Evolutionary conservation across 1,140 invertebrate species (phyloP).

Genomic region (Maconellicoccus hirsutus): DNA sequence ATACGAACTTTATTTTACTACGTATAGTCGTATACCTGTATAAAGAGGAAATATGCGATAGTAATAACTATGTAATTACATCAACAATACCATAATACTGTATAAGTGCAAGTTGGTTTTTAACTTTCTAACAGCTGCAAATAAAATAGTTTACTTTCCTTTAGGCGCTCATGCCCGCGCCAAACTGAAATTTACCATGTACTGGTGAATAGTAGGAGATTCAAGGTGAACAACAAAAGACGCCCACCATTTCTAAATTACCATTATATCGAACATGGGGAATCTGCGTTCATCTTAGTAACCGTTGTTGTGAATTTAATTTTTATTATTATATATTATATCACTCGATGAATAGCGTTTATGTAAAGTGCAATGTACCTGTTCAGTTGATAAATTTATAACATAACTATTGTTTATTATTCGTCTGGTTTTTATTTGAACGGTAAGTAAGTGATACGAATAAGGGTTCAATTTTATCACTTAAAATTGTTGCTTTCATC

Average conservation of each 20-base stretch:
- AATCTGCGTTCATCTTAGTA: background rate
- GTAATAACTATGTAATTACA: background rate
- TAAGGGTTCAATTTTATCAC: no score
- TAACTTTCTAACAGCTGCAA: background rate
- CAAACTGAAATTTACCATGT: background rate
- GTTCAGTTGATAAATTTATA: background rate
- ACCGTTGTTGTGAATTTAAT: background rate
- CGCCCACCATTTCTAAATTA: constrained; percentile 15
- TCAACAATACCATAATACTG: background rate
- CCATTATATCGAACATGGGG: background rate
- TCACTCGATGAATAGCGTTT: background rate
- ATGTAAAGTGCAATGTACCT: background rate
- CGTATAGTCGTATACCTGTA: no score
- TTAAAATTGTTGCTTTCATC: no score
- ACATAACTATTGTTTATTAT: no score
- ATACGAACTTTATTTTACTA: no score
- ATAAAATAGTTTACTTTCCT: background rate
- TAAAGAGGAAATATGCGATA: background rate
- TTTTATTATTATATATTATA: background rate
- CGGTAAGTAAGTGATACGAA: no score
- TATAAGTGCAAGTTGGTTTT: background rate
- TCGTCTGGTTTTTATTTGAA: no score
- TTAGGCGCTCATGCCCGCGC: background rate
- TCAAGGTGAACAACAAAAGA: constrained; percentile 21
- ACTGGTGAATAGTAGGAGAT: background rate